phyloP scores from a whole-genome alignment of 2,888 invertebrate species.

The Calephelis perditalis region DNA sequence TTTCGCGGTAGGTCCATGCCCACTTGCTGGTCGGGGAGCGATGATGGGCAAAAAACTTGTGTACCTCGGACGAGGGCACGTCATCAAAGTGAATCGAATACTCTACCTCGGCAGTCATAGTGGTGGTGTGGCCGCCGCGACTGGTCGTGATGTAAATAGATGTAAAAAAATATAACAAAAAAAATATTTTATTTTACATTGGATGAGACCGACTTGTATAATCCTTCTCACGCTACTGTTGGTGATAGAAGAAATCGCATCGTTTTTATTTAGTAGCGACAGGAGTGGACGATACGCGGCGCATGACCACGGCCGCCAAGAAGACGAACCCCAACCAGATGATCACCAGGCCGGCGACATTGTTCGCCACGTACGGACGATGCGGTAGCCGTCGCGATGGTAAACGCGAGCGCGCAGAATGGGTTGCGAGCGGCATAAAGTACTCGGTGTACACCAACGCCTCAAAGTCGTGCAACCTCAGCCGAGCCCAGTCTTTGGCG shows the following conservation, averaged over 20 bases:
- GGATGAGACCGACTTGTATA: not conserved
- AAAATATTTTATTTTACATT: not conserved
- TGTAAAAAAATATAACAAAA: not conserved
- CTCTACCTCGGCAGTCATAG: slow-evolving; percentile 6
- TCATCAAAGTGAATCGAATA: slow-evolving; percentile 13
- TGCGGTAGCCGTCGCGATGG: not conserved
- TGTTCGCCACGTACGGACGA: not conserved
- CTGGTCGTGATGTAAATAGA: not conserved
- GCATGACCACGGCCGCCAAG: slow-evolving; percentile 2
- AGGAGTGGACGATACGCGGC: not conserved
- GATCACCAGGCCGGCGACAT: not conserved
- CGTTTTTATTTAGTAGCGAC: not conserved
- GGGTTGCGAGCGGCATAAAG: not conserved
- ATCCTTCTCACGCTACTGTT: too few species aligned
- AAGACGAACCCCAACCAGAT: not conserved
- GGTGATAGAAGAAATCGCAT: too few species aligned
- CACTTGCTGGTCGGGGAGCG: not conserved
- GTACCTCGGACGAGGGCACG: slow-evolving; percentile 6
- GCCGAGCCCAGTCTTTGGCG: slow-evolving; percentile 6
- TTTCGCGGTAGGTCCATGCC: slow-evolving; percentile 11
- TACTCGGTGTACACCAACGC: slow-evolving; percentile 5
- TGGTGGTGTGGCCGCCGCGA: not conserved
- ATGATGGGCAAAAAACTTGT: not conserved
- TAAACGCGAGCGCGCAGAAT: not conserved
- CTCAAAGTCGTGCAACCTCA: slow-evolving; percentile 6